Evolutionary conservation across 2,797 vertebrate genomes (phyloP).

Genomic region (Alca torda): DNA sequence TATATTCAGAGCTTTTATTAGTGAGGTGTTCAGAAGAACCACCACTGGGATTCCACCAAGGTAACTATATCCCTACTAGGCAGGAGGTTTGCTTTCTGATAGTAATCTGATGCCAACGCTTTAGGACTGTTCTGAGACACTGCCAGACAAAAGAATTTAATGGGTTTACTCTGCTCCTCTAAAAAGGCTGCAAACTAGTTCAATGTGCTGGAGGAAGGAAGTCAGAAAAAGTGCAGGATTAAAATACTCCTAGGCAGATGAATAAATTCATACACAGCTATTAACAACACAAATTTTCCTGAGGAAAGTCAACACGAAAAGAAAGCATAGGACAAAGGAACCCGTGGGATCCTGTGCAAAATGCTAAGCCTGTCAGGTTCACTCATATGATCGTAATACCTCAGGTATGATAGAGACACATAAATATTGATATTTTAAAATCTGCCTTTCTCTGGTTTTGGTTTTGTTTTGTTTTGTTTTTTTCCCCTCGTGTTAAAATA

Average conservation of each 20-base stretch:
- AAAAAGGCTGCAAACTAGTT: not conserved
- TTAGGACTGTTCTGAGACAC: not conserved
- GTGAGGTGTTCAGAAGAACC: not conserved
- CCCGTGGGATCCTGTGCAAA: not conserved
- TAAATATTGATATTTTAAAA: slow-evolving; percentile 29
- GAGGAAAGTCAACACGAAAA: not conserved
- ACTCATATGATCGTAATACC: not conserved
- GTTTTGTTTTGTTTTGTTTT: not conserved
- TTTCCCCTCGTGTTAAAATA: not conserved
- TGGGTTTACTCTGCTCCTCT: not conserved
- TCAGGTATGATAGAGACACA: not conserved
- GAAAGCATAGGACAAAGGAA: not conserved
- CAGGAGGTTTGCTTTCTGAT: not conserved
- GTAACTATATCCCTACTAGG: not conserved
- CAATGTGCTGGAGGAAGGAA: not conserved
- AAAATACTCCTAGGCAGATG: not conserved
- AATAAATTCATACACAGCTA: not conserved
- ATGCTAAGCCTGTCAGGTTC: not conserved
- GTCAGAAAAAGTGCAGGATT: not conserved
- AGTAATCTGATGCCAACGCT: not conserved
- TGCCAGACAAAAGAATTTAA: not conserved
- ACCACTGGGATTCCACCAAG: not conserved
- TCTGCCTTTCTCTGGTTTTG: not conserved
- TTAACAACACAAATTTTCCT: not conserved
- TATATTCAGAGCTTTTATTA: not conserved